A percentile compares a stretch with the other conserved stretches of the same genome.
Evolutionary conservation across 2,888 invertebrate genomes (phyloP).

Genomic region (Pecten maximus): DNA sequence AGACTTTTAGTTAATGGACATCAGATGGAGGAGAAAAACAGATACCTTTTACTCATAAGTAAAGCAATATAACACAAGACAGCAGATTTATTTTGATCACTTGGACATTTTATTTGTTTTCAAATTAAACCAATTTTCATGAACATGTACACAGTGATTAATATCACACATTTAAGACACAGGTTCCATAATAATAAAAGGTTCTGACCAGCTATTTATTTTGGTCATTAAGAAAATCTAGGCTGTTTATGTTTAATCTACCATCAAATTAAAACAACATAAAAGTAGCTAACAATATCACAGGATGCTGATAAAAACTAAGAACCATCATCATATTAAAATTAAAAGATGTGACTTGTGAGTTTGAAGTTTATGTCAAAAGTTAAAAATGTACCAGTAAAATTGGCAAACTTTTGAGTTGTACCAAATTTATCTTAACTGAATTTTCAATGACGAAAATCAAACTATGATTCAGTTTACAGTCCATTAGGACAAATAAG

Average conservation of each 20-base stretch:
- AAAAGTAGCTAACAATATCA: conserved; percentile 15
- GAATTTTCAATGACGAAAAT: not conserved
- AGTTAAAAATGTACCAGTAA: not conserved
- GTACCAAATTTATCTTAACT: not conserved
- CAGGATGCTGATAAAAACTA: not conserved
- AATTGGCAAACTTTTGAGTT: not conserved
- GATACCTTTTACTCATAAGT: not conserved
- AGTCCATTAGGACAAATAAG: too few relatives aligned
- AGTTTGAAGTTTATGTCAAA: too few relatives aligned
- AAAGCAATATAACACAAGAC: not conserved
- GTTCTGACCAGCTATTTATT: not conserved
- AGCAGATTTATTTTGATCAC: not conserved
- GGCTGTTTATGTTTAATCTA: not conserved
- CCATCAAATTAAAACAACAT: not conserved
- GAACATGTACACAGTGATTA: not conserved
- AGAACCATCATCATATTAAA: not conserved
- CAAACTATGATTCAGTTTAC: too few relatives aligned
- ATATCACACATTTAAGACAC: too few relatives aligned
- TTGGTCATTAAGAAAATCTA: not conserved
- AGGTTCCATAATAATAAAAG: too few relatives aligned
- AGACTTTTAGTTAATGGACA: not conserved
- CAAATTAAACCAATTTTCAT: not conserved
- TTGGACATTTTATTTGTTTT: not conserved
- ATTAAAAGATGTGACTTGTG: too few relatives aligned
- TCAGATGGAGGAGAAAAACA: not conserved